A percentile compares a stretch with the other conserved stretches of the same genome.
Evolutionary conservation across 2,888 invertebrate species (phyloP).

Genomic region (Pseudococcus jackbeardsleyi): DNA sequence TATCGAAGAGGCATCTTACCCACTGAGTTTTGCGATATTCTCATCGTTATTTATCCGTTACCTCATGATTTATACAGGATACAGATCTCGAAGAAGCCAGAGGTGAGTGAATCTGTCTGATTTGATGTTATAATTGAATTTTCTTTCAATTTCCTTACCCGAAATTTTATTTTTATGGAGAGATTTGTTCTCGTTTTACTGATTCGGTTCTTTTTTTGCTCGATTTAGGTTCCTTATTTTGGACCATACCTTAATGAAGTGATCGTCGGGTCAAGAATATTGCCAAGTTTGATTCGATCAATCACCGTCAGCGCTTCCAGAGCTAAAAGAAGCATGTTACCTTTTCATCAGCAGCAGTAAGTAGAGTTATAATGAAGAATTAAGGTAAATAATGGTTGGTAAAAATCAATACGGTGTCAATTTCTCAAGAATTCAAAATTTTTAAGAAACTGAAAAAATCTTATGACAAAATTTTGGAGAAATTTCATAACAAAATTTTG

Average conservation of each 20-base stretch:
- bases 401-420: too few species aligned
- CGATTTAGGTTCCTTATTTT: conserved; percentile 84
- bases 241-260: conserved; percentile 96
- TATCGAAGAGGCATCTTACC: conserved; percentile 97
- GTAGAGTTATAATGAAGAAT: conserved; percentile 68
- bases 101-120: conserved; percentile 52
- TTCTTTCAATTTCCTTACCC: too few species aligned
- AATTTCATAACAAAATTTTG: too few species aligned
- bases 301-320: conserved; percentile 94
- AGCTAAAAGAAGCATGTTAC: conserved; percentile 88
- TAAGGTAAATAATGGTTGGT: not conserved
- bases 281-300: conserved; percentile 89
- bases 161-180: too few species aligned
- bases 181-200: not conserved
- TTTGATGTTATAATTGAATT: too few species aligned
- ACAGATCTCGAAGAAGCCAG: conserved; percentile 66
- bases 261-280: conserved; percentile 78
- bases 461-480: too few species aligned
- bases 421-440: too few species aligned
- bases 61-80: conserved; percentile 87
- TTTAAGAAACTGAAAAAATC: too few species aligned
- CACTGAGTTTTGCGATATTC: conserved; percentile 98
- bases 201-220: conserved; percentile 38
- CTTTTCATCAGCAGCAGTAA: conserved; percentile 92
- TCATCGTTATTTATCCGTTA: conserved; percentile 96